phyloP scores from a whole-genome alignment of 2,113 vertebrate species.

The Syrrhaptes paradoxus region DNA sequence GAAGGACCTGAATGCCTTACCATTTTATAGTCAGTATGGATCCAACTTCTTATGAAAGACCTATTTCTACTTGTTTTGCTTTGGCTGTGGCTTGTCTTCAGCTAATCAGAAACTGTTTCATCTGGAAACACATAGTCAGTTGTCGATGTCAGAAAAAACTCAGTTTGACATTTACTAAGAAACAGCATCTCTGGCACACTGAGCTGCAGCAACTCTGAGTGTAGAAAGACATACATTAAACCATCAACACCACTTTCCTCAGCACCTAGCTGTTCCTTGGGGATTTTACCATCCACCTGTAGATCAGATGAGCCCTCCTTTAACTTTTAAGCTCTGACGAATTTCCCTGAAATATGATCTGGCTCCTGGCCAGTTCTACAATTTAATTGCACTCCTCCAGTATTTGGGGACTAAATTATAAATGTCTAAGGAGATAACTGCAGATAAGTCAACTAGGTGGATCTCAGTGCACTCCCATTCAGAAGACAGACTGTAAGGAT shows the following conservation, averaged over 20 bases:
- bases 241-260: neutral
- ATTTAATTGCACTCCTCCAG: neutral
- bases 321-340: neutral
- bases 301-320: neutral
- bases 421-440: neutral
- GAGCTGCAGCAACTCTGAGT: neutral
- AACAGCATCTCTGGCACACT: neutral
- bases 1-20: neutral
- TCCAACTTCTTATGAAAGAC: neutral
- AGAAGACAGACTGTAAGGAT: neutral
- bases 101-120: neutral
- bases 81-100: neutral
- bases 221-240: neutral
- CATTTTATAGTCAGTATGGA: neutral
- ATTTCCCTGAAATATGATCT: neutral
- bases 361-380: neutral
- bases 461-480: neutral
- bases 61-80: neutral
- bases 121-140: neutral
- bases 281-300: neutral
- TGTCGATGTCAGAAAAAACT: neutral
- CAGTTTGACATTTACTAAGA: neutral
- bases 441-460: neutral
- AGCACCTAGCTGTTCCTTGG: neutral
- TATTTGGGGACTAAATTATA: neutral